Conservation (phyloP, 2,797 vertebrate genomes). For the Chromis chromis region DNA sequence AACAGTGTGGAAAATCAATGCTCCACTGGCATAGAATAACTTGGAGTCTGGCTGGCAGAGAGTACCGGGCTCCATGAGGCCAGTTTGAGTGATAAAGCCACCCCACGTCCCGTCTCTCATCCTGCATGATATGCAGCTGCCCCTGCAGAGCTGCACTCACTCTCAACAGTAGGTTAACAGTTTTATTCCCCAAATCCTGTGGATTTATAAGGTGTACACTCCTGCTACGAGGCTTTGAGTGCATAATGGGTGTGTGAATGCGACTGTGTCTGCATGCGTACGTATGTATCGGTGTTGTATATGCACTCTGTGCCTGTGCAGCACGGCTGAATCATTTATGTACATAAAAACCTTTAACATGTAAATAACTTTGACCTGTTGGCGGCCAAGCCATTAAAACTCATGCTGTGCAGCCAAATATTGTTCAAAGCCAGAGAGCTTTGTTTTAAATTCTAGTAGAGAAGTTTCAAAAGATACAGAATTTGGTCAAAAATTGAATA, state of each 20-base stretch:
- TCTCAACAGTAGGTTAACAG: slow-evolving; percentile 75
- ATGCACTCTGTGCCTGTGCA: neutral
- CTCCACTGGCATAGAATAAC: slow-evolving; percentile 83
- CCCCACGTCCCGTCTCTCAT: slow-evolving; percentile 70
- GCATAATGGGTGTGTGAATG: slow-evolving; percentile 39
- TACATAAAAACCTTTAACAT: slow-evolving; percentile 1
- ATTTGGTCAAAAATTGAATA: slow-evolving; percentile 4
- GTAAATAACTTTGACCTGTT: slow-evolving; percentile 4
- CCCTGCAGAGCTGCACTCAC: slow-evolving; percentile 62
- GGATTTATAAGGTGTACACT: slow-evolving; percentile 58
- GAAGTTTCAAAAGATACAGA: slow-evolving; percentile 14
- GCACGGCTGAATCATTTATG: neutral
- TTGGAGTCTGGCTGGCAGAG: slow-evolving; percentile 78
- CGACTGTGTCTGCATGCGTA: slow-evolving; percentile 17
- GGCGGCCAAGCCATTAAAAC: neutral
- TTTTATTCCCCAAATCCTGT: slow-evolving; percentile 73
- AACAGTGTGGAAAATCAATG: slow-evolving; percentile 87
- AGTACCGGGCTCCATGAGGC: slow-evolving; percentile 71
- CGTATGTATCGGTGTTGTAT: slow-evolving; percentile 14
- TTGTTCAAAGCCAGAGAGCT: slow-evolving; percentile 9
- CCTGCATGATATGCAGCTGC: slow-evolving; percentile 65
- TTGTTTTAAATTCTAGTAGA: slow-evolving; percentile 2
- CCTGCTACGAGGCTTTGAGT: slow-evolving; percentile 41
- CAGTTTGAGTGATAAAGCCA: slow-evolving; percentile 79
- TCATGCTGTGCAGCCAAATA: slow-evolving; percentile 9